A percentile compares a stretch with the other conserved stretches of the same genome.
Evolutionary conservation across 2,888 invertebrate genomes (phyloP).

Genomic region (Leptopilina myrica): DNA sequence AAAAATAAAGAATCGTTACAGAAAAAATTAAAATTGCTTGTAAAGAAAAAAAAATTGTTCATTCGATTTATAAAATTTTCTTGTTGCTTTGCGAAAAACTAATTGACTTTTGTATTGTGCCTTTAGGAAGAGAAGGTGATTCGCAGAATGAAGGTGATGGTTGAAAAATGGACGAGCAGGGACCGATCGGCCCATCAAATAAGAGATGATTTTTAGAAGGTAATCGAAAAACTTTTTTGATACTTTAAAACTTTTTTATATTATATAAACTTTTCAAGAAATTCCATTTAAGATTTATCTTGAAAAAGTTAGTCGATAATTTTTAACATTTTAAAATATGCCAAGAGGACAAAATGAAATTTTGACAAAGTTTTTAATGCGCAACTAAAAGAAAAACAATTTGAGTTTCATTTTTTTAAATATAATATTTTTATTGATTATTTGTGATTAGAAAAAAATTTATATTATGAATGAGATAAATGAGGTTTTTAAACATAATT

Average conservation of each 20-base stretch:
- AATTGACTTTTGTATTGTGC: neutral
- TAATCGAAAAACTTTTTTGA: conserved; percentile 52
- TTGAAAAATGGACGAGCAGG: conserved; percentile 64
- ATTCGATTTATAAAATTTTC: too few species aligned
- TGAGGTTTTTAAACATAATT: too few species aligned
- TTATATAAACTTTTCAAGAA: conserved; percentile 2
- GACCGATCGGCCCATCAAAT: conserved; percentile 71
- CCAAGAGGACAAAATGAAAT: neutral
- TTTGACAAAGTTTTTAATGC: neutral
- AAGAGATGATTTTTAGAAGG: conserved; percentile 76
- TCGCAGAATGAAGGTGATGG: conserved; percentile 68
- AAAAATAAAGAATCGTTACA: too few species aligned
- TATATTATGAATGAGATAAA: too few species aligned
- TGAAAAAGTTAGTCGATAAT: neutral
- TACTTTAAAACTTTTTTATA: neutral
- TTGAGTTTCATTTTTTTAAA: neutral
- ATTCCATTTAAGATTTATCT: neutral
- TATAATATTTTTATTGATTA: too few species aligned
- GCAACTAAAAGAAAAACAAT: neutral
- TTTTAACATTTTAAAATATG: neutral
- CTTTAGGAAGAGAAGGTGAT: conserved; percentile 58
- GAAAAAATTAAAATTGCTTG: too few species aligned
- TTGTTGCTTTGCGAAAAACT: too few species aligned
- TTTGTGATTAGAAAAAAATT: too few species aligned
- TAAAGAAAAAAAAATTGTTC: too few species aligned